Base-by-base conservation (phyloP, 2,113 vertebrate genomes). In the Dasypus novemcinctus region DNA sequence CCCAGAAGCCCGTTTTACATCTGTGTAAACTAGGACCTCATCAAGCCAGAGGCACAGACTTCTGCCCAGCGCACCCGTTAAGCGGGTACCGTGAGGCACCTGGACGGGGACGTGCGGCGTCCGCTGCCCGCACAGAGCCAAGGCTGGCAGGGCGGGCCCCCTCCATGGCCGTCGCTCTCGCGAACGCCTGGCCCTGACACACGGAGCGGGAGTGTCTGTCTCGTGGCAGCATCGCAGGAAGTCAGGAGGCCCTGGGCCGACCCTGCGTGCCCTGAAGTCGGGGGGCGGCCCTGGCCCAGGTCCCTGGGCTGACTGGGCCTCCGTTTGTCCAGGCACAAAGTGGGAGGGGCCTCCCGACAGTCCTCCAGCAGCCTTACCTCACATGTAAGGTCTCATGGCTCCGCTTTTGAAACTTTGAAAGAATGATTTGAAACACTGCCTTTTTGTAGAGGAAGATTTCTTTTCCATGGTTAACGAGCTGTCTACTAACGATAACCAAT, bases 341-440 rank as follows among this genome's bases (percentile, higher is more conserved):
- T 61, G 20, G 43, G 79, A 59, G 64, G 8, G 36, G 18, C 0
- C 3, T 4, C 12, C 36, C 63, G 17, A 36, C 57, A 17, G 1
- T 69, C 31, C n/a, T n/a, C 21, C 5, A 1, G 12, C 15, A 69
- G 61, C 41, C 33, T 4, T 2, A 76, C 17, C 54, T 69, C 46
- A 33, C 38, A 43, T 11, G 75, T 90, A 78, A 74, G 38, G 23
- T 71, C 92, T 97, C 93, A 5, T 87, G 64, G 72, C 96, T 59
- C 84, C 85, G 59, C 94, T 96, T 95, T 38, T 66, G 31, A 74
- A 64, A 54, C 33, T 88, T 69, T 84, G 82, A n/a, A 31, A 97
- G 38, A 54, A 13, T 52, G 91, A 94, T 95, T 88, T 33, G 54
- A 75, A 74, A 79, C 79, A 38, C 61, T 38, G 49, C 71, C 72